Evolutionary conservation across 2,797 vertebrate genomes (phyloP).

Genomic region (Myotis daubentonii): DNA sequence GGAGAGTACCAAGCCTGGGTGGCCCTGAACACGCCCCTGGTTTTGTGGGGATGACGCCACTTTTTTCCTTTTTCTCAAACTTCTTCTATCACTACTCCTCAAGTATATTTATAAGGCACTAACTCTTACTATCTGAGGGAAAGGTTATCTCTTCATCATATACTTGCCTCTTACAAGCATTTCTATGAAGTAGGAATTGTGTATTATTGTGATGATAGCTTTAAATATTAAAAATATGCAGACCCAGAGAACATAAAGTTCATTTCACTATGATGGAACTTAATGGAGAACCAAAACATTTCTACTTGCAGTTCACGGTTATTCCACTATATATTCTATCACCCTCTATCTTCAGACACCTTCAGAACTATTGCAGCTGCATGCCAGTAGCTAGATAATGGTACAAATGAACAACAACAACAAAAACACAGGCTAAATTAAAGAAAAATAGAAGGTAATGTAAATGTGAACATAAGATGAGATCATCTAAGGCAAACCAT

Average conservation of each 20-base stretch:
- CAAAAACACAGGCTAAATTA: background rate
- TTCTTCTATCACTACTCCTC: background rate
- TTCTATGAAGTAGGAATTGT: background rate
- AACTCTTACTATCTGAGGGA: background rate
- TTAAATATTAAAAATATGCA: background rate
- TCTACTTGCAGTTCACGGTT: background rate
- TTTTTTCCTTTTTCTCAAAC: background rate
- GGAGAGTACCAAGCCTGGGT: fast-evolving
- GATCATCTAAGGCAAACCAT: background rate
- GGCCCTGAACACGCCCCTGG: background rate
- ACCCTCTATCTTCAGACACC: background rate
- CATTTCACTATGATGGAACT: background rate
- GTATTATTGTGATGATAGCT: background rate
- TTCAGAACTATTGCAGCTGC: background rate
- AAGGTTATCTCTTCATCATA: background rate
- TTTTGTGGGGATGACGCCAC: background rate
- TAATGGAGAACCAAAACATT: background rate
- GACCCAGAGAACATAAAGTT: background rate
- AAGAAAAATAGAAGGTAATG: background rate
- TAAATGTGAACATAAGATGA: background rate
- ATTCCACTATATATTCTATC: background rate
- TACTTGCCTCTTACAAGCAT: background rate
- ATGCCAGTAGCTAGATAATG: background rate
- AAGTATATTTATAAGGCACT: background rate
- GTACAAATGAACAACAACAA: background rate